These are phyloP conservation scores for Bombylius major DNA, from an alignment of 2,888 invertebrate genomes.

Conservation along the genomic window DNA sequence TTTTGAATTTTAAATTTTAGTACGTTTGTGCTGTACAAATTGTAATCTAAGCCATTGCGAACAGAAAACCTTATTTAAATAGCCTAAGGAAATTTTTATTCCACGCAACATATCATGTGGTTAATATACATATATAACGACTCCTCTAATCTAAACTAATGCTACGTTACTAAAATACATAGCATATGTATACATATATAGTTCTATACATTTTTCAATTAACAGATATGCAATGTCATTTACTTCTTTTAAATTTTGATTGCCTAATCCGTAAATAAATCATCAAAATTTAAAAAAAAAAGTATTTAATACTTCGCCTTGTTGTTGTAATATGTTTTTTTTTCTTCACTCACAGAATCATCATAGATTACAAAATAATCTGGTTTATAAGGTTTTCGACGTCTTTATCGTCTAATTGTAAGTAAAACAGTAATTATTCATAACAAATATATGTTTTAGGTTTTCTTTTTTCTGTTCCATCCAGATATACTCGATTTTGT, in stretches of 20 bases:
- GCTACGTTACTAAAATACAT: constrained; percentile 38
- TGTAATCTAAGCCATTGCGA: constrained; percentile 95
- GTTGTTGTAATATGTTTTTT: constrained; percentile 57
- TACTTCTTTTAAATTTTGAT: constrained; percentile 55
- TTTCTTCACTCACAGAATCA: constrained; percentile 77
- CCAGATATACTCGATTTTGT: constrained; percentile 59
- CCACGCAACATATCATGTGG: constrained; percentile 82
- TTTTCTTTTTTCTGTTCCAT: too few species aligned
- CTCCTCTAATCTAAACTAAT: constrained; percentile 71
- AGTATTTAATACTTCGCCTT: constrained; percentile 59
- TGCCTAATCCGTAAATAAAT: constrained; percentile 71
- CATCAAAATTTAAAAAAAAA: constrained; percentile 79
- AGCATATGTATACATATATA: neutral
- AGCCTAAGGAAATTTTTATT: constrained; percentile 67
- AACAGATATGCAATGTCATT: constrained; percentile 5
- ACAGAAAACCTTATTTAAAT: constrained; percentile 88
- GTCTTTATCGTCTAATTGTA: constrained; percentile 51
- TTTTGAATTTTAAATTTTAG: too few species aligned
- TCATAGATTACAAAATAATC: constrained; percentile 85
- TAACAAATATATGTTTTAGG: too few species aligned
- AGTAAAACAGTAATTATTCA: too few species aligned
- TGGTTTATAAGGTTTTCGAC: constrained; percentile 72
- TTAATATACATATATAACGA: constrained; percentile 75
- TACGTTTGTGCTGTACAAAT: too few species aligned
- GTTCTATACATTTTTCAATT: neutral